Percentiles rank a stretch among this genome's conserved stretches.
These are phyloP conservation scores for Scaptomyza caliginosa DNA, from an alignment of 2,888 invertebrate species.

Conservation along the genomic window DNA sequence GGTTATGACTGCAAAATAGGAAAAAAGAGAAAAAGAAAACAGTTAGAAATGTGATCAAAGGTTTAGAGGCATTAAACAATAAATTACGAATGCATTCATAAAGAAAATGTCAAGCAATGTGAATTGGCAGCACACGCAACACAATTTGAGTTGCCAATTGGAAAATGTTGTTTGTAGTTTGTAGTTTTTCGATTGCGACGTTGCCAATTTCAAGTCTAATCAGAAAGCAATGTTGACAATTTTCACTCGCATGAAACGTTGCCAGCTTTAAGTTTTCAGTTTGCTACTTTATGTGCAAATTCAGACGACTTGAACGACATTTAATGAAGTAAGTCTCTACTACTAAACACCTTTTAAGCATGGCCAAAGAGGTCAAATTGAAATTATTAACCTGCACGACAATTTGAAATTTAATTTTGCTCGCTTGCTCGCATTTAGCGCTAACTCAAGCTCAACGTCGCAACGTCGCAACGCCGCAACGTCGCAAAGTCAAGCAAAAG, in stretches of 20 bases:
- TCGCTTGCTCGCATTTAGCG: constrained; percentile 6
- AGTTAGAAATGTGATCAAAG: neutral
- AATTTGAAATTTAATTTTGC: constrained; percentile 74
- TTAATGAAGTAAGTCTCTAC: constrained; percentile 22
- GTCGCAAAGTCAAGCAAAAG: constrained; percentile 46
- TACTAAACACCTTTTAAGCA: constrained; percentile 22
- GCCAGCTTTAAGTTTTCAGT: constrained; percentile 36
- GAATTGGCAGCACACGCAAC: constrained; percentile 52
- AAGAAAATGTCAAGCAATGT: constrained; percentile 66
- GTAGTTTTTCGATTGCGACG: constrained; percentile 6
- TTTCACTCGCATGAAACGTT: constrained; percentile 17
- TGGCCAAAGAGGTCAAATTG: constrained; percentile 67
- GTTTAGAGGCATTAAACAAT: constrained; percentile 23
- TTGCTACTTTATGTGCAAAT: constrained; percentile 12
- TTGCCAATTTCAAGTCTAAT: constrained; percentile 15
- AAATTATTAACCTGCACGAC: constrained; percentile 69
- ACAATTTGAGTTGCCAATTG: constrained; percentile 45
- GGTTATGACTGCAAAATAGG: constrained; percentile 49
- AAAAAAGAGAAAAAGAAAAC: neutral
- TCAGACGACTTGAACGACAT: constrained; percentile 22
- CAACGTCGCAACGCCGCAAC: too few species aligned
- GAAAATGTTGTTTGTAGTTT: constrained; percentile 23
- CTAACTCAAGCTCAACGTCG: neutral
- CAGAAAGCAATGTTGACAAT: neutral
- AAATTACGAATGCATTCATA: constrained; percentile 60